A percentile compares a stretch with the other conserved stretches of the same genome.
phyloP scores from a whole-genome alignment of 2,113 vertebrate genomes.

The Perca fluviatilis region DNA sequence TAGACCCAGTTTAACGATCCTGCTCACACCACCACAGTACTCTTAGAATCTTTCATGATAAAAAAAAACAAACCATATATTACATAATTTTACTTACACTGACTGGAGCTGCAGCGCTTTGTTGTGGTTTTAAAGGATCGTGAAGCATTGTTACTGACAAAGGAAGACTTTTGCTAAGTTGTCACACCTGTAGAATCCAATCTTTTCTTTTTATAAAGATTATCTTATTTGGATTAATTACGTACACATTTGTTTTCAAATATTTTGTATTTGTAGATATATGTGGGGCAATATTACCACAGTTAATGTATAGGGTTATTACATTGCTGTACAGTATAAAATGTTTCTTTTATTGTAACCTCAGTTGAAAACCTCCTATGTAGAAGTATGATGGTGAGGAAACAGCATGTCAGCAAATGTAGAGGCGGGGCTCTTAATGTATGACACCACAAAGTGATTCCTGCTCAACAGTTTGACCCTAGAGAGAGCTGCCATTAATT shows the following conservation, averaged over 20 bases:
- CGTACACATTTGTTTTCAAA: not conserved
- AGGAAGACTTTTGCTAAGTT: not conserved
- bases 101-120: not conserved
- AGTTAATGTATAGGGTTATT: not conserved
- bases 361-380: not conserved
- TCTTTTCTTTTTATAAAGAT: not conserved
- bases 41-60: not conserved
- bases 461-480: not conserved
- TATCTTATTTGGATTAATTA: not conserved
- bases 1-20: not conserved
- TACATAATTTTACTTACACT: not conserved
- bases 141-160: not conserved
- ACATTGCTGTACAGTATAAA: not conserved
- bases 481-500: not conserved
- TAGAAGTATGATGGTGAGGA: not conserved
- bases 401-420: not conserved
- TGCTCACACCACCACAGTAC: slow-evolving; percentile 3
- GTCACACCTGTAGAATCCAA: not conserved
- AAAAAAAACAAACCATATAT: not conserved
- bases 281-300: not conserved
- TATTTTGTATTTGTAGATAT: not conserved
- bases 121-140: not conserved
- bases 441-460: not conserved
- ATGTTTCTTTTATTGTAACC: not conserved
- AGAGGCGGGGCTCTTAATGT: not conserved